Percentiles rank a stretch among this genome's conserved stretches.
Conservation (phyloP, 2,888 invertebrate genomes). For the Aspidapion aeneum region DNA sequence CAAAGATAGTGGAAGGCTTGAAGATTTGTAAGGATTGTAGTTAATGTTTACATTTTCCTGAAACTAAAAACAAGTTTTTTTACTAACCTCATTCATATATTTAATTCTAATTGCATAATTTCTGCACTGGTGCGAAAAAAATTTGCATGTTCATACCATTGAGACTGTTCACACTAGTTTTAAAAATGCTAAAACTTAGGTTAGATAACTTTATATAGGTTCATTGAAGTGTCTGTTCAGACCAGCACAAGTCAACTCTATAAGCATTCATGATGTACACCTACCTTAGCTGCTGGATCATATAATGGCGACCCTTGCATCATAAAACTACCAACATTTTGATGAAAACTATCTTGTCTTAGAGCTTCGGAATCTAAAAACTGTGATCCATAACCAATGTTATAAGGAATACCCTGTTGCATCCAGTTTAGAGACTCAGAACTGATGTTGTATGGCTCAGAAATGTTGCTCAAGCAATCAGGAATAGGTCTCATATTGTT, state of each 20-base stretch:
- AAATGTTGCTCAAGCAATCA: constrained; percentile 8
- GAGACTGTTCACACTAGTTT: no score
- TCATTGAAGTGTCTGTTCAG: no score
- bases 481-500: background rate
- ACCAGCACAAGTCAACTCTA: no score
- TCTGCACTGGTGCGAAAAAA: no score
- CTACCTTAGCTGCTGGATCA: constrained; percentile 22
- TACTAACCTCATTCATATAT: no score
- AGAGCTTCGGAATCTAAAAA: constrained; percentile 27
- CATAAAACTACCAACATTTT: constrained; percentile 31
- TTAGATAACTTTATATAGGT: no score
- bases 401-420: constrained; percentile 29
- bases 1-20: constrained; percentile 26
- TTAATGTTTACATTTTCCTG: constrained; percentile 29
- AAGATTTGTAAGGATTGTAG: constrained; percentile 18
- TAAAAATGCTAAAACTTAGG: no score
- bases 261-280: no score
- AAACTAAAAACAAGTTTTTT: constrained; percentile 23
- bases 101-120: no score
- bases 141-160: no score
- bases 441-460: constrained; percentile 19
- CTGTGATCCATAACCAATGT: constrained; percentile 33
- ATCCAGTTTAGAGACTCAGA: constrained; percentile 32
- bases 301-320: constrained; percentile 30
- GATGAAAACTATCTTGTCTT: constrained; percentile 11